Conservation (phyloP, 2,113 vertebrate genomes). For the Rhinolophus sinicus region DNA sequence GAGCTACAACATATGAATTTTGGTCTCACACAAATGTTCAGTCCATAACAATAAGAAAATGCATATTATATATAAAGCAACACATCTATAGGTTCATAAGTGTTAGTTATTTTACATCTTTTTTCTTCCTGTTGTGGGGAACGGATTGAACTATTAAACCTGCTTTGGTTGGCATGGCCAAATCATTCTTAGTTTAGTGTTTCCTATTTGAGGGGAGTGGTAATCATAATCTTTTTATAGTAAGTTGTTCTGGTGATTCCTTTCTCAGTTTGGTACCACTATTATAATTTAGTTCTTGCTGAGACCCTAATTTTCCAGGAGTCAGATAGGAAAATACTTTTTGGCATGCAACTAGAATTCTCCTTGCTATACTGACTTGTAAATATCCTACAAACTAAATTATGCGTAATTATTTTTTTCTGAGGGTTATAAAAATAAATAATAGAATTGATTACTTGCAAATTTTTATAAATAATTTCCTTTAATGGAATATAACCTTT, state of each 20-base stretch:
- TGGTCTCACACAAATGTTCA: neutral
- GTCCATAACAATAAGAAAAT: neutral
- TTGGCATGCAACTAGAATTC: neutral
- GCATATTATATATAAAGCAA: neutral
- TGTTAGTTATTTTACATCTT: neutral
- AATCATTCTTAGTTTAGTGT: neutral
- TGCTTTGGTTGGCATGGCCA: neutral
- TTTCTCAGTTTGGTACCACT: neutral
- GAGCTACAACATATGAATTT: neutral
- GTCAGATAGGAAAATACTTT: neutral
- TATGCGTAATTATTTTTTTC: neutral
- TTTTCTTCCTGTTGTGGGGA: neutral
- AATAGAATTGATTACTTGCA: constrained; percentile 21
- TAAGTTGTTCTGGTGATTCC: neutral
- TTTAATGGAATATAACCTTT: neutral
- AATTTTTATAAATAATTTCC: neutral
- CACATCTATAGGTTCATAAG: neutral
- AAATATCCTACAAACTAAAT: neutral
- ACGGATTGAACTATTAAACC: neutral
- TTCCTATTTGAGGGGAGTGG: neutral
- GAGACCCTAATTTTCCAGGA: neutral
- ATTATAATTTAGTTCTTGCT: constrained; percentile 3
- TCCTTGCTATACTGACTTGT: neutral
- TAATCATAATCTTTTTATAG: neutral
- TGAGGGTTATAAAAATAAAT: neutral